Evolutionary conservation across 1,140 invertebrate genomes (phyloP).

Genomic region (Ephestia elutella): DNA sequence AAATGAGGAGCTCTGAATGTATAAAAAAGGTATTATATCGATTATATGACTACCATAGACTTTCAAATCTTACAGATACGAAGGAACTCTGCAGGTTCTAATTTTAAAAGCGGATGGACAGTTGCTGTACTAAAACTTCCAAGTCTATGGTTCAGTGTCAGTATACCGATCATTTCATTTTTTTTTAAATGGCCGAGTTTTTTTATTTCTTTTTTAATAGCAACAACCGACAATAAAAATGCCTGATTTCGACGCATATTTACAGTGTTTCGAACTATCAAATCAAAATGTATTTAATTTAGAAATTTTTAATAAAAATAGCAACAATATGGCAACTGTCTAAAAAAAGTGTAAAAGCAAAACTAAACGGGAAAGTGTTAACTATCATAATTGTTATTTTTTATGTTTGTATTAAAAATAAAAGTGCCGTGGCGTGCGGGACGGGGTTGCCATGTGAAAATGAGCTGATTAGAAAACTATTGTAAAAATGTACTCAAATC

Average conservation of each 20-base stretch:
- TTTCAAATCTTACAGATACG: background rate
- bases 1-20: too few relatives aligned
- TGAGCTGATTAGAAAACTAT: constrained; percentile 1
- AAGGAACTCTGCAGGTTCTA: background rate
- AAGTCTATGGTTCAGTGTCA: background rate
- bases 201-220: background rate
- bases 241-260: constrained; percentile 9
- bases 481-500: constrained; percentile 2
- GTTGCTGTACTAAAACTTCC: constrained; percentile 22
- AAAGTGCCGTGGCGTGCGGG: background rate
- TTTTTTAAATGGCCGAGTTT: background rate
- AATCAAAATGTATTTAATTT: background rate
- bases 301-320: background rate
- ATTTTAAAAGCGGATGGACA: constrained; percentile 14
- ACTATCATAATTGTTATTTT: constrained; percentile 53
- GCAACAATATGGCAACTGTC: constrained; percentile 44
- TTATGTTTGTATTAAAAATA: constrained; percentile 55
- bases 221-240: constrained; percentile 26
- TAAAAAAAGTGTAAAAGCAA: constrained; percentile 39
- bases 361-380: constrained; percentile 48
- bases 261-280: background rate
- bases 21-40: too few relatives aligned
- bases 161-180: background rate
- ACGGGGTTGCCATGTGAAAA: constrained; percentile 4
- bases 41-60: background rate